A percentile compares a stretch with the other conserved stretches of the same genome.
phyloP scores from a whole-genome alignment of 2,888 invertebrate species.

The Leucozona laternaria region DNA sequence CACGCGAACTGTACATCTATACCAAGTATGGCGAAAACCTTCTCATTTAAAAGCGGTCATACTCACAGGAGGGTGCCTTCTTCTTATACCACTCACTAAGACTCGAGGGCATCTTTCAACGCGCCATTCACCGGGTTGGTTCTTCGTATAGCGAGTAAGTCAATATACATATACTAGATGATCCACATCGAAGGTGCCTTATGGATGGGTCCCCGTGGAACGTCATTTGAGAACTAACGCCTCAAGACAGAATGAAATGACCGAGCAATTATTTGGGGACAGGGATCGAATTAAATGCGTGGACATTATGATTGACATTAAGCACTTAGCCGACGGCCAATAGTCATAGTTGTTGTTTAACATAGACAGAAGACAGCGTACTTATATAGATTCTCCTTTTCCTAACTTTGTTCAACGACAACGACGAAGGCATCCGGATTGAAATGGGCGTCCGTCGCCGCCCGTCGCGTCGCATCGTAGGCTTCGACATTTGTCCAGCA shows the following conservation, averaged over 20 bases:
- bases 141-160: not conserved
- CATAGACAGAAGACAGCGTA: not conserved
- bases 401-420: not conserved
- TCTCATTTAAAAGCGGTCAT: constrained; percentile 74
- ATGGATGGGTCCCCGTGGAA: constrained; percentile 52
- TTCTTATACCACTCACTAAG: constrained; percentile 19
- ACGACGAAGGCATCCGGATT: constrained; percentile 1
- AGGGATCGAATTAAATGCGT: constrained; percentile 72
- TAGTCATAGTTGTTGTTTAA: constrained; percentile 19
- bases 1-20: constrained; percentile 2
- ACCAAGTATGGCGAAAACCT: constrained; percentile 22
- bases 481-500: constrained; percentile 56
- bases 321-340: constrained; percentile 70
- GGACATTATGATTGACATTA: constrained; percentile 76
- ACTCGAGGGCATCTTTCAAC: constrained; percentile 55
- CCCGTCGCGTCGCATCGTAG: constrained; percentile 5
- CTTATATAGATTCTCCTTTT: not conserved
- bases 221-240: constrained; percentile 66
- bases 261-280: constrained; percentile 70
- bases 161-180: constrained; percentile 9
- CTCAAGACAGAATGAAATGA: constrained; percentile 64
- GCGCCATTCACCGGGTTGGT: constrained; percentile 39
- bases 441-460: not conserved
- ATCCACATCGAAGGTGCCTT: constrained; percentile 54
- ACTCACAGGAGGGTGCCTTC: constrained; percentile 72